Evolutionary conservation across 2,888 invertebrate genomes (phyloP).

Genomic region (Protodeltote pygarga): DNA sequence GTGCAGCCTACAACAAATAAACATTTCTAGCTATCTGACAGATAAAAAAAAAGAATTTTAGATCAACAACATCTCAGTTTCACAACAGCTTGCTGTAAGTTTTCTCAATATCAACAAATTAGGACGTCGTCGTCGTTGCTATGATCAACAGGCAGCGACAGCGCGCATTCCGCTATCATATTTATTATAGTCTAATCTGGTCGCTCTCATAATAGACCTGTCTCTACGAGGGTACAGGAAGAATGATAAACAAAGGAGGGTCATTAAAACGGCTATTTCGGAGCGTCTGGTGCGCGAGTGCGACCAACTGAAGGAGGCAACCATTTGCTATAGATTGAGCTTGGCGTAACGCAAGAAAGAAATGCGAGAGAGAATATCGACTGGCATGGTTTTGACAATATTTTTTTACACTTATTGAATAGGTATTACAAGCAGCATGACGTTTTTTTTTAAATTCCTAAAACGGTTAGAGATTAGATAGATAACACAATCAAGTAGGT

Average conservation of each 20-base stretch:
- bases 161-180: slow-evolving; percentile 29
- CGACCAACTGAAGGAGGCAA: slow-evolving; percentile 54
- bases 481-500: too few species aligned
- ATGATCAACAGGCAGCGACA: slow-evolving; percentile 3
- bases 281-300: slow-evolving; percentile 65
- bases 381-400: too few species aligned
- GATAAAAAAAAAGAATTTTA: not conserved
- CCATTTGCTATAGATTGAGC: slow-evolving; percentile 2
- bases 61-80: not conserved
- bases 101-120: slow-evolving; percentile 5
- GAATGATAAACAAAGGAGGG: slow-evolving; percentile 80
- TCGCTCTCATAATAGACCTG: slow-evolving; percentile 53
- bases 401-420: too few species aligned
- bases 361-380: slow-evolving; percentile 14
- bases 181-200: slow-evolving; percentile 38
- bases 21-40: not conserved
- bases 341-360: slow-evolving; percentile 13
- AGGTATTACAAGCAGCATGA: too few species aligned
- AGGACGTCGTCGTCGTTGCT: not conserved
- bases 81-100: not conserved
- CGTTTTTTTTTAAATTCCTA: too few species aligned
- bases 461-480: too few species aligned
- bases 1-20: too few species aligned
- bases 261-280: slow-evolving; percentile 83
- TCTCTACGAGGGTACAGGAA: slow-evolving; percentile 59